Evolutionary conservation across 2,113 vertebrate species (phyloP), one percentile per base, ranked within the genome.

Genomic region (Aramus guarauna): DNA sequence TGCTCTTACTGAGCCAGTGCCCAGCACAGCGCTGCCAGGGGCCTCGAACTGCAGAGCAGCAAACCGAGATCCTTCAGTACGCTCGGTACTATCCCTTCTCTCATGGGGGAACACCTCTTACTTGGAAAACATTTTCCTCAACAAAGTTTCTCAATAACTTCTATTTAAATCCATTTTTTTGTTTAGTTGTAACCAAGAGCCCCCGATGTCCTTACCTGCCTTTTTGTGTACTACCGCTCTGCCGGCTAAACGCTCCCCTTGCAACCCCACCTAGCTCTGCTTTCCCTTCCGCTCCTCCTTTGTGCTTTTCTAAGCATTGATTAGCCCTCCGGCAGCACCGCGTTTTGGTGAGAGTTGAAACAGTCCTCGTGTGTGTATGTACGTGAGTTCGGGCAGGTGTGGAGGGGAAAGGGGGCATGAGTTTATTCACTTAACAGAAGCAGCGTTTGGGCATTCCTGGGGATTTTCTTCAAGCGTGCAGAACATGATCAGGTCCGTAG

Each of bases 311-410:
- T 32, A 20, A 88, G 67, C 34, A 6, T 39, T 5, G 9, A 2
- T 82, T 32, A 66, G 21, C 23, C 27, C 30, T 76, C 79, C 72
- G 55, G 23, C 34, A 56, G 11, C 34, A 32, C 8, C 26, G 16
- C 4, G 4, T 60, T 63, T 77, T 77, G 56, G 27, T 79, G 48
- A 32, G 58, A 47, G 34, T 2, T 41, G 34, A 62, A 63, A 37
- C 12, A 14, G 23, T 77, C 41, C 47, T 18, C 37, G 8, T 39
- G 14, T 67, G 84, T 58, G 34, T 26, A 2, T 20, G 22, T 9
- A 5, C 9, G 6, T 32, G n/a, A 58, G 45, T 34, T 22, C 14
- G 0, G 1, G 7, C 27, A 36, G 53, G 10, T 74, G 56, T 10
- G 34, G 48, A 79, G 45, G 9, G 17, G 23, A 78, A 41, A 72